phyloP scores from a whole-genome alignment of 2,797 vertebrate genomes.

The Simalia tracyae region DNA sequence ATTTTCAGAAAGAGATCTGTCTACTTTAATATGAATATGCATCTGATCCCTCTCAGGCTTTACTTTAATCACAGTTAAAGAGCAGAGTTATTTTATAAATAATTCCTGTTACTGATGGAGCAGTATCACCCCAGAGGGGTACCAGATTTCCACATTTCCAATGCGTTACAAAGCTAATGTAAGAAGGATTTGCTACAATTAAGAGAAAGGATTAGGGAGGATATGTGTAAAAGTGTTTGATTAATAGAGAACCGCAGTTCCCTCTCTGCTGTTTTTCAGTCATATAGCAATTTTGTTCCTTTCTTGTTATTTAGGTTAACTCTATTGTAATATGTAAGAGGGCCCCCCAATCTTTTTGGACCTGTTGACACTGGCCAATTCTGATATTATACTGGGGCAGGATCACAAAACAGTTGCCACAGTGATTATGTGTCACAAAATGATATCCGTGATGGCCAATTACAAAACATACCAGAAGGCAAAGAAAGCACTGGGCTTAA shows the following conservation, averaged over 20 bases:
- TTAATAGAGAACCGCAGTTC: slow-evolving; percentile 22
- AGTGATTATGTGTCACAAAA: background rate
- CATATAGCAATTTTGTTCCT: background rate
- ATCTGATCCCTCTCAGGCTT: slow-evolving; percentile 58
- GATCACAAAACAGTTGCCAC: background rate
- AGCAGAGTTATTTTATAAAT: slow-evolving; percentile 60
- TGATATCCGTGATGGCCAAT: background rate
- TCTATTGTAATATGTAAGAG: background rate
- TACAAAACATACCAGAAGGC: background rate
- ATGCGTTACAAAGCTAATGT: slow-evolving; percentile 35
- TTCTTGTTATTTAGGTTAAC: background rate
- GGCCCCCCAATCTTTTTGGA: background rate
- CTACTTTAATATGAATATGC: slow-evolving; percentile 50
- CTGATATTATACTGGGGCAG: background rate
- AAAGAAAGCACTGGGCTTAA: background rate
- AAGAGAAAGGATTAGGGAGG: slow-evolving; percentile 49
- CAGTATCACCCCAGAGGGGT: slow-evolving; percentile 33
- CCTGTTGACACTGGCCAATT: background rate
- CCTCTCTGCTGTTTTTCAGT: background rate
- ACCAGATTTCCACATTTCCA: slow-evolving; percentile 33
- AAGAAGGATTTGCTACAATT: slow-evolving; percentile 60
- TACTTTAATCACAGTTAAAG: slow-evolving; percentile 64
- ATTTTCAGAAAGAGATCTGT: slow-evolving; percentile 58
- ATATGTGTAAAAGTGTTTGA: slow-evolving; percentile 9
- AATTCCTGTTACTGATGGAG: slow-evolving; percentile 54